phyloP scores from a whole-genome alignment of 2,113 vertebrate genomes.

The Pomatostomus ruficeps region DNA sequence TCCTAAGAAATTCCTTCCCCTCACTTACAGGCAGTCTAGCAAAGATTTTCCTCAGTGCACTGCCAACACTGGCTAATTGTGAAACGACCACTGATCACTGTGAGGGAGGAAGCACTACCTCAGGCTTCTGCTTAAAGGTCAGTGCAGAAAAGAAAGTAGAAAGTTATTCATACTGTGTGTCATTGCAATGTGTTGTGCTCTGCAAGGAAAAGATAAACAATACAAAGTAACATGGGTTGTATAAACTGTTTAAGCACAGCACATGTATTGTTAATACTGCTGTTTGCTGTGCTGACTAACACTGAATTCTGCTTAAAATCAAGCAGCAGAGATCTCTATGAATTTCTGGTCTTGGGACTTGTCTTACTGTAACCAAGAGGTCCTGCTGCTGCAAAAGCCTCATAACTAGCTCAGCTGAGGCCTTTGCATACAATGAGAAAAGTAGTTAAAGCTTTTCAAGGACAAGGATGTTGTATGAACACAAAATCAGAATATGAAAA shows the following conservation, averaged over 20 bases:
- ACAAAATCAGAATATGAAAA: background rate
- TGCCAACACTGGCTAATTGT: rapidly evolving
- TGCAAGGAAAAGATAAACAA: background rate
- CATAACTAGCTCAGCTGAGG: background rate
- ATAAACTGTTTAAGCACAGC: background rate
- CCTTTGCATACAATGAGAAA: background rate
- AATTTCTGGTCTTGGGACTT: background rate
- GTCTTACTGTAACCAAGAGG: background rate
- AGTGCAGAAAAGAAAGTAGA: background rate
- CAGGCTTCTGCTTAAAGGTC: background rate
- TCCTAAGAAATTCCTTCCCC: background rate
- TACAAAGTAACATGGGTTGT: background rate
- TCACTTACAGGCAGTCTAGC: background rate
- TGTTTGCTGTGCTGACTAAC: background rate
- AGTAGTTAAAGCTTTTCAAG: background rate
- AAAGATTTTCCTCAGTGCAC: background rate
- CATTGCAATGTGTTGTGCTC: background rate
- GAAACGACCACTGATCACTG: background rate
- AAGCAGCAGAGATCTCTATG: rapidly evolving
- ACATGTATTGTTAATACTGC: rapidly evolving
- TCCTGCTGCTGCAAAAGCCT: background rate
- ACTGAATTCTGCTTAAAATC: background rate
- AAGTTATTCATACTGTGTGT: background rate
- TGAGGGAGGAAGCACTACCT: background rate
- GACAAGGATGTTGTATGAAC: background rate